Evolutionary conservation across 2,113 vertebrate species (phyloP), one percentile per base, ranked within the genome.

Genomic region (Eptesicus fuscus): DNA sequence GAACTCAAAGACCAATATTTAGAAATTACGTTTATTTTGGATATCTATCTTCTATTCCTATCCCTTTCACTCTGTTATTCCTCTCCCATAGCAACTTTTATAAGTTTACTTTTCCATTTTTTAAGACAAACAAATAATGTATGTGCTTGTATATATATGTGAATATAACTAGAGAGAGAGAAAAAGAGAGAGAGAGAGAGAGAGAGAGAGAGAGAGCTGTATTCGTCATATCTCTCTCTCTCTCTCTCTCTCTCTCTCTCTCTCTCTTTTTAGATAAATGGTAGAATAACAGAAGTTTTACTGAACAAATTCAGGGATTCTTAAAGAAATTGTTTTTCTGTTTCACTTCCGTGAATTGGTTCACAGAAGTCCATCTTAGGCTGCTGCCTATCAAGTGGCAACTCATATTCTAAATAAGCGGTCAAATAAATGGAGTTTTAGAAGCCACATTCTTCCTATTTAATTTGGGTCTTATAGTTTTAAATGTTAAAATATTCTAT

Each of bases 401-500:
- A 37, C 9, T 83, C 13, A 30, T 67, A 51, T 78, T 90, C 83
- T 85, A 90, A 93, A 70, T 82, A 77, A 82, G 35, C 83, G 9
- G 16, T 25, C 35, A 88, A 83, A 86, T 71, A 77, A 94, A 70
- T 35, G 35, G 18, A 49, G 9, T 78, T 78, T 90, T 94, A 51
- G 13, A 94, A 78, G n/a, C 23, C 8, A 59, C 28, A 14, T 13
- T 84, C 20, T 78, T 84, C 20, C 65, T 20, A 44, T 35, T 88
- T 79, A 94, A 69, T 93, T 93, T 96, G 37, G 16, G 44, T 67
- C 12, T 40, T 44, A 77, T 47, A 90, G 18, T 73, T 96, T 93
- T 76, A 40, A 93, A 76, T 93, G 25, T 5, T 85, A 91, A 91
- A 74, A 88, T 95, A 88, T 76, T 70, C n/a, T 80, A 18, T 88